A percentile compares a stretch with the other conserved stretches of the same genome.
phyloP scores from a whole-genome alignment of 2,113 vertebrate genomes.

The Rhineura floridana region DNA sequence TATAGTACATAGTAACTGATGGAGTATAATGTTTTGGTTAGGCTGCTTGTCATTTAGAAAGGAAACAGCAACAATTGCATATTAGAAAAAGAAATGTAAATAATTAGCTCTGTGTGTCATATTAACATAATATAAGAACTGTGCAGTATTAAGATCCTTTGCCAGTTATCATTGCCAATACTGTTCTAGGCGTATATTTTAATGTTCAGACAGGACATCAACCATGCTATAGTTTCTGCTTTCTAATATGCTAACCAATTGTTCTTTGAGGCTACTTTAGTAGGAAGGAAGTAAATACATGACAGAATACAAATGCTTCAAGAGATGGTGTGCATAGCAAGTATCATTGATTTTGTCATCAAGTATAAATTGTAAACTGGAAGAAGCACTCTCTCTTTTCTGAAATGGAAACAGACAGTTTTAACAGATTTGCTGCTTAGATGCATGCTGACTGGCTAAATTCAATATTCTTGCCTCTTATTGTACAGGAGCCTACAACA shows the following conservation, averaged over 20 bases:
- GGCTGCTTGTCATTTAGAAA: not conserved
- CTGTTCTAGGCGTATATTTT: not conserved
- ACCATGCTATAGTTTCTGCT: not conserved
- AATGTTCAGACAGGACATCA: not conserved
- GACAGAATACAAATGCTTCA: not conserved
- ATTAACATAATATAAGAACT: fast-evolving
- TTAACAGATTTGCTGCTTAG: slow-evolving; percentile 1
- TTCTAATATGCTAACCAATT: not conserved
- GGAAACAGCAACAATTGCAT: not conserved
- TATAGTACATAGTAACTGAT: not conserved
- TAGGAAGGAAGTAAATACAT: not conserved
- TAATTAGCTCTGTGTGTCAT: not conserved
- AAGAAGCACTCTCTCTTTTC: slow-evolving; percentile 34
- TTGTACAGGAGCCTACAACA: not conserved
- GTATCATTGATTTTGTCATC: slow-evolving; percentile 13
- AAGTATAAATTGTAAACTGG: slow-evolving; percentile 12
- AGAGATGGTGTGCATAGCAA: slow-evolving; percentile 9
- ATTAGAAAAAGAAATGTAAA: not conserved
- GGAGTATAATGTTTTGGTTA: not conserved
- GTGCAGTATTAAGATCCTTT: not conserved
- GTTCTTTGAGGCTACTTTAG: not conserved
- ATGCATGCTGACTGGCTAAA: not conserved
- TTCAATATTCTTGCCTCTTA: slow-evolving; percentile 1
- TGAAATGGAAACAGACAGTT: slow-evolving; percentile 6
- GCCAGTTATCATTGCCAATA: not conserved